Conservation (phyloP, 2,797 vertebrate species). For the Chaetophractus vellerosus region DNA sequence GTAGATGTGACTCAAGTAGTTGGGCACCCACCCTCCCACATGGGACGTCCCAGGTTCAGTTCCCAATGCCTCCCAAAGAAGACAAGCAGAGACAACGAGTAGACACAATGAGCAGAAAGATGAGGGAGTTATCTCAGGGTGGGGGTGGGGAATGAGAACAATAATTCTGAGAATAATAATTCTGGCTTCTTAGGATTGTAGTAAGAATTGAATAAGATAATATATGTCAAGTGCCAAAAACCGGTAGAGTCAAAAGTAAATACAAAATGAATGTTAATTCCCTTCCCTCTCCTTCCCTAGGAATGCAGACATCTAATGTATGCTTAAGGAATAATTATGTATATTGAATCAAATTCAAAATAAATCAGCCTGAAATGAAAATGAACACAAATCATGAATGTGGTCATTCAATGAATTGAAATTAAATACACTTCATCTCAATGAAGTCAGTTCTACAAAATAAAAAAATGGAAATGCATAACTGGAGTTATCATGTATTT, state of each 20-base stretch:
- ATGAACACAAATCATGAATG: constrained; percentile 54
- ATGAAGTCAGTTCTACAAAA: constrained; percentile 40
- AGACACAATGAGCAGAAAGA: too few species aligned
- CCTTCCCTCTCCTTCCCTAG: not conserved
- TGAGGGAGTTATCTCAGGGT: too few species aligned
- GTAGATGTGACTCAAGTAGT: too few species aligned
- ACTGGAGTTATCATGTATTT: not conserved
- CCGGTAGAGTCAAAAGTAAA: constrained; percentile 59
- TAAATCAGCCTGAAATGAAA: constrained; percentile 61
- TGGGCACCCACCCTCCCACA: too few species aligned
- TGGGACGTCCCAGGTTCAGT: too few species aligned
- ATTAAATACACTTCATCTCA: constrained; percentile 66
- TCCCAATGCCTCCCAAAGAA: too few species aligned
- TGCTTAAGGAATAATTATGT: constrained; percentile 51
- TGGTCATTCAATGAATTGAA: constrained; percentile 65
- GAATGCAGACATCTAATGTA: not conserved
- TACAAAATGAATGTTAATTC: constrained; percentile 63
- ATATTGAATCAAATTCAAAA: constrained; percentile 59
- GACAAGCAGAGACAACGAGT: too few species aligned
- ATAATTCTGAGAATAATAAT: constrained; percentile 33
- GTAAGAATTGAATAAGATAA: constrained; percentile 59
- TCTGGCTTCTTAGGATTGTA: not conserved
- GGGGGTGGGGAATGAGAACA: too few species aligned
- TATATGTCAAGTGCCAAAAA: constrained; percentile 33
- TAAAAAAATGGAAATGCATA: not conserved